Percentiles rank a stretch among this genome's conserved stretches.
phyloP scores from a whole-genome alignment of 2,113 vertebrate species.

The Albula glossodonta region DNA sequence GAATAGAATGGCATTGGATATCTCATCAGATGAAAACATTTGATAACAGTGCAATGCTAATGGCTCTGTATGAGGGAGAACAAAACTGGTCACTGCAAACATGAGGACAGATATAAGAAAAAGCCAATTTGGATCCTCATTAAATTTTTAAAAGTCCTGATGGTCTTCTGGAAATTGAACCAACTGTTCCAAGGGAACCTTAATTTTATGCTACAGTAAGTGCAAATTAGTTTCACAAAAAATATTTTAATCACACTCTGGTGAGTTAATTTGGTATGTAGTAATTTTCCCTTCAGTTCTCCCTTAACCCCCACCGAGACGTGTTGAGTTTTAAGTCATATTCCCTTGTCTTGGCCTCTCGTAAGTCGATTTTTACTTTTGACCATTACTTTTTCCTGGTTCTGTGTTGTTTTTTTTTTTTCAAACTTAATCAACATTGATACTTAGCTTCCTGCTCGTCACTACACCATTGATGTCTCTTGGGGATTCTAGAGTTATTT shows the following conservation, averaged over 20 bases:
- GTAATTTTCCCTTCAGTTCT: conserved; percentile 56
- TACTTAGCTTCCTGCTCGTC: no score
- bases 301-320: conserved; percentile 33
- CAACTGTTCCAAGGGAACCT: conserved; percentile 67
- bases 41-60: no score
- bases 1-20: no score
- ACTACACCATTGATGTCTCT: no score
- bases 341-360: conserved; percentile 18
- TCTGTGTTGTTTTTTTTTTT: background rate
- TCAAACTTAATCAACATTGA: background rate
- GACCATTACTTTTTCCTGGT: background rate
- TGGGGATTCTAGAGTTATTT: no score
- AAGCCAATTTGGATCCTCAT: conserved; percentile 68
- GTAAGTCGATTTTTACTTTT: conserved; percentile 5
- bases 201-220: conserved; percentile 75
- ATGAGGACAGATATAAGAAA: conserved; percentile 43
- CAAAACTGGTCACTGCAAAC: conserved; percentile 41
- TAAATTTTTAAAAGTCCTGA: conserved; percentile 70
- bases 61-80: no score
- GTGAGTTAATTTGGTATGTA: conserved; percentile 68
- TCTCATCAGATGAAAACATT: no score
- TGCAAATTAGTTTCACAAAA: conserved; percentile 75
- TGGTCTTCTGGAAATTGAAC: conserved; percentile 67
- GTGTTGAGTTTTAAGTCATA: conserved; percentile 49
- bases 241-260: conserved; percentile 68